Evolutionary conservation across 2,888 invertebrate genomes (phyloP).

Genomic region (Lasioglossum lativentre): DNA sequence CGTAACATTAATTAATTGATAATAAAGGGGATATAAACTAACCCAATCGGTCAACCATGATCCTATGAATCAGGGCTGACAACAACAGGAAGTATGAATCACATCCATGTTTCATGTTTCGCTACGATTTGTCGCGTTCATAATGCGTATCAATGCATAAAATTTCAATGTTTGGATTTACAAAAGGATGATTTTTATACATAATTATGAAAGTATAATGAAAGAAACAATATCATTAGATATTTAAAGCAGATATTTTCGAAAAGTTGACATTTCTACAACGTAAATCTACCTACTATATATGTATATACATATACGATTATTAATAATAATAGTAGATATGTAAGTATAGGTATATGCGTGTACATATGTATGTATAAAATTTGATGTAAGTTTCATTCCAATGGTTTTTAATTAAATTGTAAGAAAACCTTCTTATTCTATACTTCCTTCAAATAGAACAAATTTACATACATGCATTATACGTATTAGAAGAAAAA

Average conservation of each 20-base stretch:
- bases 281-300: neutral
- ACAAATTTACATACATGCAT: neutral
- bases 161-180: neutral
- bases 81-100: slow-evolving; percentile 83
- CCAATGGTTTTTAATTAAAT: neutral
- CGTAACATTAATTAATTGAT: slow-evolving; percentile 69
- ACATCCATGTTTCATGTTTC: slow-evolving; percentile 57
- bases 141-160: neutral
- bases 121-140: slow-evolving; percentile 31
- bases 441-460: neutral
- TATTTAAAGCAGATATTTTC: neutral
- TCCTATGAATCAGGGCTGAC: slow-evolving; percentile 82
- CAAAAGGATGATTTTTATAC: neutral
- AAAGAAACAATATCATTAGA: neutral
- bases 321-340: neutral
- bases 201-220: neutral
- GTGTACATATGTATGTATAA: neutral
- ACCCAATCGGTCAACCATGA: slow-evolving; percentile 88
- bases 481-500: neutral
- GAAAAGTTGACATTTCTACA: neutral
- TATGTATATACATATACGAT: neutral
- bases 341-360: neutral
- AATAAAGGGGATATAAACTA: slow-evolving; percentile 81
- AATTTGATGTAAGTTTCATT: neutral
- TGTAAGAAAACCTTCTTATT: neutral